Base-by-base conservation (phyloP, 2,888 invertebrate species). In the Drosophila ustulata region DNA sequence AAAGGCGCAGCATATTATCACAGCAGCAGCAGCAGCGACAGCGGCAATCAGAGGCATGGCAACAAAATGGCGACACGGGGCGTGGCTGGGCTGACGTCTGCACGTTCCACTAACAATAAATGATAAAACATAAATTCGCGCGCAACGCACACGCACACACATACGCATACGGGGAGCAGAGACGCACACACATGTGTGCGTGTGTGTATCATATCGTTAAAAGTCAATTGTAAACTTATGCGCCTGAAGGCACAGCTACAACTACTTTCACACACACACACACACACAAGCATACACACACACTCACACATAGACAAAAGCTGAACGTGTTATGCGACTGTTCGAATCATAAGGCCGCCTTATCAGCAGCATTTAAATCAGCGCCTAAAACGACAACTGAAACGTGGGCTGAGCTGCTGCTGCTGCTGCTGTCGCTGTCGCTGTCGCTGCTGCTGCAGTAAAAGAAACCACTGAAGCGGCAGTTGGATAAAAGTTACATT, bases 151-250 rank as follows among this genome's bases (percentile, higher is more conserved):
- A 55, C 62, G 50, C 70, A 59, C 59, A 41, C 46, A 37, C 43
- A 30, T 7, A 30, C 30, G 18, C 18, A 11, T 46, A 34, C 50
- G 51, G 43, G 32, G 56, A 50, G 41, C 37, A 37, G 37, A 55
- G 37, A 55, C 32, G 13, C 56, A 56, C 56, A 55, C 62, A 53
- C 64, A 57, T 53, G 32, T 45, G 32, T 39, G 39, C 51, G 51
- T 51, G 43, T 77, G 64, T 55, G 55, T 67, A 68, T 71, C 72
- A 78, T 76, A 84, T 88, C 86, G 82, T 86, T 88, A 86, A 84
- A 86, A 86, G 84, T 82, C 88, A 88, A 89, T 88, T 88, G 88
- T 89, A 88, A 89, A 89, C 79, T 89, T 86, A 78, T 81, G 82
- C 83, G 78, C 80, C 75, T 72, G 63, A 71, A 77, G 75, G 73